Percentiles rank a stretch among this genome's conserved stretches.
Conservation (phyloP, 1,140 invertebrate species). For the Sinella curviseta region DNA sequence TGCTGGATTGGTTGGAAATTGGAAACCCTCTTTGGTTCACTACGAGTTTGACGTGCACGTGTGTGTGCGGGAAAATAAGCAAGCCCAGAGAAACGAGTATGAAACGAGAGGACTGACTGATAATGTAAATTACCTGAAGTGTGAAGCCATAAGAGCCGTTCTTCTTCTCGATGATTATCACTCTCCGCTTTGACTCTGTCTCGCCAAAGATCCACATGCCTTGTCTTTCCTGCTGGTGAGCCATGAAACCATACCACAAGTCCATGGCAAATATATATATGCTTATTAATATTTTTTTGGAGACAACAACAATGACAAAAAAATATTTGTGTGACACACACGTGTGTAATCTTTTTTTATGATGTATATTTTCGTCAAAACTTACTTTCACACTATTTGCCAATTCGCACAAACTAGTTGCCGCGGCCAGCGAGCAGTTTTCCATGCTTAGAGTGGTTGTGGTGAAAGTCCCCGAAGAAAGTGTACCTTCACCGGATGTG, state of each 20-base stretch:
- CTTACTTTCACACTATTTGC: slow-evolving; percentile 23
- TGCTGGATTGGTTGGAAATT: too few relatives aligned
- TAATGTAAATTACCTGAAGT: slow-evolving; percentile 63
- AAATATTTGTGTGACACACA: neutral
- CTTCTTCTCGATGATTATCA: slow-evolving; percentile 82
- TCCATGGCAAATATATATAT: too few relatives aligned
- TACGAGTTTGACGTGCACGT: too few relatives aligned
- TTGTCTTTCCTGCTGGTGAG: slow-evolving; percentile 40
- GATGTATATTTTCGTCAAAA: too few relatives aligned
- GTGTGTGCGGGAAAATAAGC: too few relatives aligned
- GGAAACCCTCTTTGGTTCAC: too few relatives aligned
- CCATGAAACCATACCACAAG: too few relatives aligned
- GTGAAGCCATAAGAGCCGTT: slow-evolving; percentile 92
- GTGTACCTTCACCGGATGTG: neutral
- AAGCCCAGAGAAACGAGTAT: too few relatives aligned
- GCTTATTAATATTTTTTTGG: too few relatives aligned
- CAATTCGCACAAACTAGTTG: slow-evolving; percentile 18
- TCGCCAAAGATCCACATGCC: slow-evolving; percentile 50
- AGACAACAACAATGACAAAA: neutral
- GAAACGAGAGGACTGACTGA: neutral
- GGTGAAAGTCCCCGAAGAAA: neutral
- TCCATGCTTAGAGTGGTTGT: slow-evolving; percentile 2
- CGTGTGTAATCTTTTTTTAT: too few relatives aligned
- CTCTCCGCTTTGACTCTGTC: slow-evolving; percentile 64
- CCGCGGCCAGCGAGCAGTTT: slow-evolving; percentile 12